Percentiles rank a stretch among this genome's conserved stretches.
These are phyloP conservation scores for Pimephales promelas DNA, from an alignment of 2,113 vertebrate genomes.

Conservation along the genomic window DNA sequence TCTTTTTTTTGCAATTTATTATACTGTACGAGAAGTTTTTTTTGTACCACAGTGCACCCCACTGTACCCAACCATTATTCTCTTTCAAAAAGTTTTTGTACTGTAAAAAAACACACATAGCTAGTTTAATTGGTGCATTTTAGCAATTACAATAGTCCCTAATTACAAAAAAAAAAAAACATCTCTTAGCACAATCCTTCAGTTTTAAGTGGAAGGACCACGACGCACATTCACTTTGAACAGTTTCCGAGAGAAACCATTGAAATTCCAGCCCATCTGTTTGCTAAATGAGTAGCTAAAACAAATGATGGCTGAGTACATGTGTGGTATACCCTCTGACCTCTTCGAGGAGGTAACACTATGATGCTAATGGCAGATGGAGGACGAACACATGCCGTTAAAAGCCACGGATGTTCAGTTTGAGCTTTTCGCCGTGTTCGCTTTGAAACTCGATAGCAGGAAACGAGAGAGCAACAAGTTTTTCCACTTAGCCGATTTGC, in stretches of 20 bases:
- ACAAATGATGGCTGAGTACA: background rate
- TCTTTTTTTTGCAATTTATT: background rate
- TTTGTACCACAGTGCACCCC: background rate
- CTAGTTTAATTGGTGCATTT: background rate
- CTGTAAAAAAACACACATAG: background rate
- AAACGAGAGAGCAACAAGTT: constrained; percentile 14
- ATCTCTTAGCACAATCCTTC: background rate
- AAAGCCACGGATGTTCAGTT: background rate
- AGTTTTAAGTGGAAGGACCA: background rate
- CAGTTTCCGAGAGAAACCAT: background rate
- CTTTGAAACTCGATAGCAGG: constrained; percentile 1
- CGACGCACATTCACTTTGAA: background rate
- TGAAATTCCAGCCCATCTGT: constrained; percentile 6
- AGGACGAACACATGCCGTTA: background rate
- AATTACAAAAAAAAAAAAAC: constrained; percentile 15
- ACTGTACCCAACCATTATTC: background rate
- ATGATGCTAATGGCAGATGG: constrained; percentile 35
- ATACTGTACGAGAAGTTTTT: background rate
- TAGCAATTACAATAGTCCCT: background rate
- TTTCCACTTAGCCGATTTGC: constrained; percentile 37
- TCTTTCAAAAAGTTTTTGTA: background rate
- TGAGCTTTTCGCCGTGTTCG: background rate
- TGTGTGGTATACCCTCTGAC: constrained; percentile 3
- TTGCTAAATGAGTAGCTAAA: constrained; percentile 13
- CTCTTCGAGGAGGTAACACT: background rate